Evolutionary conservation across 2,888 invertebrate genomes (phyloP).

Genomic region (Alviniconcha strummeri): DNA sequence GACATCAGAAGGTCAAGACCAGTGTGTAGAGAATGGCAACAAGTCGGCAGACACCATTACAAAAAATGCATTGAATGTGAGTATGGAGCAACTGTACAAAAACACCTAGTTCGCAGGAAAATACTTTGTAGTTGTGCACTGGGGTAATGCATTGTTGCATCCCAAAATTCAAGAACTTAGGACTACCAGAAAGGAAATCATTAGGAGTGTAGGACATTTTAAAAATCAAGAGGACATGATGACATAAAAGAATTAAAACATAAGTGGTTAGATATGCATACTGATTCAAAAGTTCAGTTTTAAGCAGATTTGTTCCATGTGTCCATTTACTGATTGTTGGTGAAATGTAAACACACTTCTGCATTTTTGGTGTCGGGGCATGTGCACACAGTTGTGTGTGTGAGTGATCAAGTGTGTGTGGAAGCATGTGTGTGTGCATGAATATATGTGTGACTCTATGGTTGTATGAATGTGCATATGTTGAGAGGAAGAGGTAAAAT

Average conservation of each 20-base stretch:
- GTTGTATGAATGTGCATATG: neutral
- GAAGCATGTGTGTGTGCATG: neutral
- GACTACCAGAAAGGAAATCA: no score
- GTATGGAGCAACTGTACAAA: slow-evolving; percentile 34
- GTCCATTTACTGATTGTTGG: no score
- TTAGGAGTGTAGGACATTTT: no score
- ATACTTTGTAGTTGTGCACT: no score
- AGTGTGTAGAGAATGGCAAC: slow-evolving; percentile 56
- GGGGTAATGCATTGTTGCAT: no score
- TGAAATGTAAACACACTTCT: neutral
- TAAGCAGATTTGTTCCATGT: no score
- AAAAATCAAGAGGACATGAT: no score
- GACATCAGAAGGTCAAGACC: slow-evolving; percentile 60
- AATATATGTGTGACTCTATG: neutral
- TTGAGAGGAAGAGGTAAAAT: neutral
- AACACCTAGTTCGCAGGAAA: no score
- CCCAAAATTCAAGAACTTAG: no score
- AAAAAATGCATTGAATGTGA: slow-evolving; percentile 66
- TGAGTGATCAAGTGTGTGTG: neutral
- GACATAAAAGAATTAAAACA: no score
- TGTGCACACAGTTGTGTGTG: neutral
- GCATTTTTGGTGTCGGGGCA: neutral
- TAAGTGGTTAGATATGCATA: no score
- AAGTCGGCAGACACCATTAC: slow-evolving; percentile 56
- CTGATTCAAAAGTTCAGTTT: no score